Percentiles rank a stretch among this genome's conserved stretches.
Evolutionary conservation across 2,888 invertebrate genomes (phyloP).

Genomic region (Drosophila barbarae): DNA sequence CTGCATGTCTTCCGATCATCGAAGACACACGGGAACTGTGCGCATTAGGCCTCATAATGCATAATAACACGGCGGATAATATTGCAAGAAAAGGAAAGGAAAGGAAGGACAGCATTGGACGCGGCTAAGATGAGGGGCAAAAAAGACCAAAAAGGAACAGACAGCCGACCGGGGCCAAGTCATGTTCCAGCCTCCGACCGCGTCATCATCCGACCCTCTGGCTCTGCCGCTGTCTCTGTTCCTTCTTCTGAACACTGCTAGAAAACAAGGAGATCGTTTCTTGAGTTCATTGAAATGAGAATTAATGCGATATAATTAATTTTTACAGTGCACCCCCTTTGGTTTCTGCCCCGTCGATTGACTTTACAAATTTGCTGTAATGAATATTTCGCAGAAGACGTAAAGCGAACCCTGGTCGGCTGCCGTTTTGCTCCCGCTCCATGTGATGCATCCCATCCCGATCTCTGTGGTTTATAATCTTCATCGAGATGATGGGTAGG

Average conservation of each 20-base stretch:
- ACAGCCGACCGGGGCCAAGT: conserved; percentile 30
- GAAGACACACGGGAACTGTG: conserved; percentile 58
- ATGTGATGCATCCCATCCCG: neutral
- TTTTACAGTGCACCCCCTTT: conserved; percentile 4
- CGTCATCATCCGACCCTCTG: conserved; percentile 21
- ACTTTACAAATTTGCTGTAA: conserved; percentile 62
- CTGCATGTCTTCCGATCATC: neutral
- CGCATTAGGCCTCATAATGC: conserved; percentile 68
- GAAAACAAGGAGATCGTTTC: neutral
- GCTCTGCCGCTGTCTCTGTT: neutral
- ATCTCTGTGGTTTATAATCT: conserved; percentile 7
- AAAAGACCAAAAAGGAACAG: neutral
- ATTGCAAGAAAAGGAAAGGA: conserved; percentile 50
- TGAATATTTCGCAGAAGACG: conserved; percentile 70
- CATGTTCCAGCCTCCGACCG: conserved; percentile 35
- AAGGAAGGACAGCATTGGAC: conserved; percentile 51
- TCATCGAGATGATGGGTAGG: conserved; percentile 4
- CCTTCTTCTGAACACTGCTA: neutral
- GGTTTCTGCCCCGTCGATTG: conserved; percentile 7
- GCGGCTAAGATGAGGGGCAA: conserved; percentile 21
- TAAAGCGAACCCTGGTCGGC: conserved; percentile 60
- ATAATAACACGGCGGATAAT: conserved; percentile 68
- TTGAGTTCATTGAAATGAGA: neutral
- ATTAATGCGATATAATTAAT: neutral
- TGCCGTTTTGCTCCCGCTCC: conserved; percentile 37